Base-by-base conservation (phyloP, 2,113 vertebrate genomes). In the Climacteris rufus region DNA sequence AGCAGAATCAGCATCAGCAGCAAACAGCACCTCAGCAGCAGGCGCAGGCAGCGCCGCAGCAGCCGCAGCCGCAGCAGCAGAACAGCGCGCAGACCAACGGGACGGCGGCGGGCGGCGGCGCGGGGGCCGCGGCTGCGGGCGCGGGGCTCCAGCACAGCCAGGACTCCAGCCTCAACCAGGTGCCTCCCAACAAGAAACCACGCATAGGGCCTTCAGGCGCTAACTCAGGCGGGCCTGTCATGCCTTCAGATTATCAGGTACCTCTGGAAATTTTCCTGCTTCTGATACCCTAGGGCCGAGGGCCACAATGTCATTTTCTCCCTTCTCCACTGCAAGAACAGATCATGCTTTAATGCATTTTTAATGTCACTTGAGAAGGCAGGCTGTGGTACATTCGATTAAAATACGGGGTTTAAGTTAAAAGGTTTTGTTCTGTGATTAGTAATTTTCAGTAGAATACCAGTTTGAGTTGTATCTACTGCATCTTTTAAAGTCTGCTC, bases 161-260 rank as follows among this genome's bases (percentile, higher is more conserved):
- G 96, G 98, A 98, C 96, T 96, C 98, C 22, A 88, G 98, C 93
- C 99, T 99, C 94, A 99, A 97, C 90, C 99, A 99, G 98, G 99
- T 98, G 86, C 99, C 99, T 91, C 98, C 99, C 0, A 99, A 98
- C 98, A 99, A 99, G 98, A 99, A 99, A 96, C 98, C 99, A 81
- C 99, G 99, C 72, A 98, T 99, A 6, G 99, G 99, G 93, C 98
- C 99, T 95, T 98, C 99, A 35, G 99, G 98, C 86, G 54, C 98
- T 88, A 98, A 98, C 97, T 99, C 99, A 57, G 99, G 99, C 87
- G 98, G 98, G 59, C 98, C 99, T 47, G 98, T 99, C 70, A 98
- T 99, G 92, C 98, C 99, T 95, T 98, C 99, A 24, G 99, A 99
- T 90, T 99, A 99, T 98, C 99, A 99, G 99, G 99, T 99, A 96